Base-by-base conservation (phyloP, 2,888 invertebrate genomes). In the Philopedon plagiatum region DNA sequence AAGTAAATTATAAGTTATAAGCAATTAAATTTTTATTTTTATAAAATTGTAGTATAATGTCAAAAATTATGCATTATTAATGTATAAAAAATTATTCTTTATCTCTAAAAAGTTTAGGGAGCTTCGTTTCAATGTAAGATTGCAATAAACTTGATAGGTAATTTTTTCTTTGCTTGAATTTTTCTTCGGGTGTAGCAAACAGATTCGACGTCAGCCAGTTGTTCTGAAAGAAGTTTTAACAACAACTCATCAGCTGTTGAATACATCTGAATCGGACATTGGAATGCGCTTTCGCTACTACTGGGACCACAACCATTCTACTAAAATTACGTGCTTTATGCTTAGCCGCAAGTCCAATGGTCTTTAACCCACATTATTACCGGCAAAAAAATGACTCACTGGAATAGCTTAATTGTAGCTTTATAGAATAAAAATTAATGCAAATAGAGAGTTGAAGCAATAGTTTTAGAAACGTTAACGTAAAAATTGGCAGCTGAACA, bases 321-420 rank as follows among this genome's bases (percentile, higher is more conserved):
- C n/a, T n/a, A n/a, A n/a, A 58, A 58, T 57, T 57, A 57, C 18
- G 8, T 34, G 13, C 23, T 32, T 37, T 34, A 37, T 11, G 58
- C 58, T 9, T 13, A 9, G 37, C 37, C 13, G 21, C 13, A 13
- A 37, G 61, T 61, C 61, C 61, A 46, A 41, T 32, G 46, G 61
- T 29, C 61, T 61, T 61, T 61, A 61, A 61, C 61, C 61, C 32
- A 61, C 26, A 61, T 61, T 41, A 29, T 61, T 46, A 23, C 15
- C 18, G n/a, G n/a, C 23, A 46, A 46, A 37, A 29, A 57, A 57
- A 57, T 57, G 13, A 57, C 11, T 57, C 56, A 57, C 34, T 37
- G 15, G 19, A 34, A 37, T 34, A 34, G 18, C 7, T 46, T 23
- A 46, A 4, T n/a, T 18, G 21, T 15, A 23, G 23, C 21, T 46